Conservation (phyloP, 2,113 vertebrate species). For the Melanerpes formicivorus region DNA sequence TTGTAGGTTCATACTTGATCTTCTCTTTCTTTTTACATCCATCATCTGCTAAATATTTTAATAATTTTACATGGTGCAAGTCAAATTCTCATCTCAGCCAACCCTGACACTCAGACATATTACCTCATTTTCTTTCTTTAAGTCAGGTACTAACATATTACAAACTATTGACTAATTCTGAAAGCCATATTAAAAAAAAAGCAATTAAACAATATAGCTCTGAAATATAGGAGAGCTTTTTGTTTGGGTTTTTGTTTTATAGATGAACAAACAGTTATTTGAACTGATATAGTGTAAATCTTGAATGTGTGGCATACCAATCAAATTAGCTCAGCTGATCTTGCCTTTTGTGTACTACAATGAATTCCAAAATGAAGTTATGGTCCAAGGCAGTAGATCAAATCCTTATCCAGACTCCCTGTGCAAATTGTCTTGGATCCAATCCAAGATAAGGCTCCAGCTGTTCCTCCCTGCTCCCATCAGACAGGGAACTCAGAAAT, state of each 20-base stretch:
- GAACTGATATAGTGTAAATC: neutral
- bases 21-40: neutral
- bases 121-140: neutral
- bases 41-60: neutral
- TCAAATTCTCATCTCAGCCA: neutral
- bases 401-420: neutral
- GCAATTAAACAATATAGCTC: neutral
- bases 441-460: neutral
- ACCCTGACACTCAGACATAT: neutral
- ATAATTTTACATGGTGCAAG: neutral
- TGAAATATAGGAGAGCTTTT: neutral
- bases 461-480: neutral
- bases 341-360: neutral
- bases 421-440: neutral
- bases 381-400: neutral
- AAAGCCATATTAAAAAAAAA: neutral
- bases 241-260: neutral
- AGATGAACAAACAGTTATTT: neutral
- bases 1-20: neutral
- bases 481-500: constrained; percentile 13
- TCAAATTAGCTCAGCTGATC: neutral
- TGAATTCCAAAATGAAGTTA: neutral
- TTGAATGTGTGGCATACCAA: neutral
- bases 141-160: neutral
- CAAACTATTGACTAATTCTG: neutral